phyloP scores from a whole-genome alignment of 53 echinoderm and acorn worm species.

The Echinometra lucunter region DNA sequence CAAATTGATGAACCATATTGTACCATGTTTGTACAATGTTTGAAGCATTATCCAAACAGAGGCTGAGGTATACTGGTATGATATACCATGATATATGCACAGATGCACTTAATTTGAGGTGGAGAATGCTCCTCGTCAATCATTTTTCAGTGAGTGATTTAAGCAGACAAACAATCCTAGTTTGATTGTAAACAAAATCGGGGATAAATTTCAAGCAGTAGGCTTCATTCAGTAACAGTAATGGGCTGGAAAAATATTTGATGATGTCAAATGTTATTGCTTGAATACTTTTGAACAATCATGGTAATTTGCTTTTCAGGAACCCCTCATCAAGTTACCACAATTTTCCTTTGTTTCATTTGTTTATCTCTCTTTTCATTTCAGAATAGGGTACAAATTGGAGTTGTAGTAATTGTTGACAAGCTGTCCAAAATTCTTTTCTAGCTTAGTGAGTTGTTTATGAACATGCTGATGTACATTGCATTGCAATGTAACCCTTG shows the following conservation, averaged over 20 bases:
- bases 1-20: not conserved
- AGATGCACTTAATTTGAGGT: not conserved
- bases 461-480: not conserved
- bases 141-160: conserved; percentile 6
- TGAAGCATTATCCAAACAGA: not conserved
- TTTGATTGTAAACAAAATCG: not conserved
- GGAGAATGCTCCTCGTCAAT: not conserved
- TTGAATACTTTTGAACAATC: conserved; percentile 1
- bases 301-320: not conserved
- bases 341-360: not conserved
- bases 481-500: not conserved
- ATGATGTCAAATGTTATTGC: not conserved
- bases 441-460: not conserved
- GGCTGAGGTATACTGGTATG: not conserved
- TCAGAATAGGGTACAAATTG: not conserved
- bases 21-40: not conserved
- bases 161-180: not conserved
- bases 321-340: not conserved
- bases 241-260: not conserved
- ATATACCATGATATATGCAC: not conserved
- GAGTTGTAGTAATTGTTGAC: not conserved
- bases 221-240: not conserved
- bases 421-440: not conserved
- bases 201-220: not conserved
- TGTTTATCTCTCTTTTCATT: not conserved